Conservation (phyloP, 2,888 invertebrate genomes). For the Drosophila mimica region DNA sequence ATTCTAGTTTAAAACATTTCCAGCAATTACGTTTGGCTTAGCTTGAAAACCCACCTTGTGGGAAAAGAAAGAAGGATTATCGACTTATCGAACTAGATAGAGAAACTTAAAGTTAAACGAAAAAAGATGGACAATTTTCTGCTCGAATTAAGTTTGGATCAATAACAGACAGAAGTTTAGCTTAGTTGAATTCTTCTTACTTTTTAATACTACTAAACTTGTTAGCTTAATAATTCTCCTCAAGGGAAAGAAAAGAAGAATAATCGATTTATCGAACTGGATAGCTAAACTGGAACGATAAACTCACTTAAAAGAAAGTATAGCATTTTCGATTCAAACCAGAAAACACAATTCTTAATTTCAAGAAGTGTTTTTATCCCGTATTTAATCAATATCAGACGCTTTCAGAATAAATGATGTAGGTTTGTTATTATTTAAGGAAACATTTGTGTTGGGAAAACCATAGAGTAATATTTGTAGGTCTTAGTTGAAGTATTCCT, state of each 20-base stretch:
- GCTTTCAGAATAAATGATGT: neutral
- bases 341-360: neutral
- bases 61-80: neutral
- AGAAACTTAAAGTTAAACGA: neutral
- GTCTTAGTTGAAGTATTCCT: neutral
- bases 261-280: neutral
- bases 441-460: no score
- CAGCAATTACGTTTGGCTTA: neutral
- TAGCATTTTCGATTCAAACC: no score
- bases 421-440: neutral
- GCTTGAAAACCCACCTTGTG: neutral
- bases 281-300: neutral
- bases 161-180: neutral
- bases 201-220: neutral
- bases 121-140: neutral
- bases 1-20: neutral
- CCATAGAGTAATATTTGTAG: neutral
- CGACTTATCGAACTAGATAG: neutral
- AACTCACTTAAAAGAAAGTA: no score
- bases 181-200: neutral
- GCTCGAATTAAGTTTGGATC: neutral
- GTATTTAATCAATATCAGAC: neutral
- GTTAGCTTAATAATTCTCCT: neutral
- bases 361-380: neutral
- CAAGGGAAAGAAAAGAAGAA: neutral